A percentile compares a stretch with the other conserved stretches of the same genome.
Evolutionary conservation across 1,140 invertebrate species (phyloP).

Genomic region (Ladona fulva): DNA sequence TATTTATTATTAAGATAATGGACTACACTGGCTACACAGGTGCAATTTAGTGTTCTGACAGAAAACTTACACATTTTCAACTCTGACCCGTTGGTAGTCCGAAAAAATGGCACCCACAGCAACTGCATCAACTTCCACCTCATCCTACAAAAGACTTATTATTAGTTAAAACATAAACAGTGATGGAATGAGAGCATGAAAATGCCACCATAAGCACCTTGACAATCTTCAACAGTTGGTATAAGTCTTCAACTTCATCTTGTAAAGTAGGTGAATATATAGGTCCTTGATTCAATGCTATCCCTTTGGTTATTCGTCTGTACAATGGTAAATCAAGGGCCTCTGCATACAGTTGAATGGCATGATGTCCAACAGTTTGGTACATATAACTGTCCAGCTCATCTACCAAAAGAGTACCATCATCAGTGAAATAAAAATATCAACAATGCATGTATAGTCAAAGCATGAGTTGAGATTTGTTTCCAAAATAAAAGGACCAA

Average conservation of each 20-base stretch:
- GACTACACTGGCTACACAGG: too few relatives aligned
- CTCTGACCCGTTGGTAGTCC: slow-evolving; percentile 92
- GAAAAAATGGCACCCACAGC: slow-evolving; percentile 95
- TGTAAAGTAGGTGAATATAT: slow-evolving; percentile 74
- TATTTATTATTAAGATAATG: too few relatives aligned
- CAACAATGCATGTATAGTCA: too few relatives aligned
- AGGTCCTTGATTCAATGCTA: slow-evolving; percentile 64
- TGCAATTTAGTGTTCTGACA: not conserved
- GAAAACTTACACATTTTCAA: slow-evolving; percentile 91
- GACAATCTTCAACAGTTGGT: slow-evolving; percentile 68
- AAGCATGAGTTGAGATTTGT: too few relatives aligned
- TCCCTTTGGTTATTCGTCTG: slow-evolving; percentile 67
- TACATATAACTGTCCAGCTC: slow-evolving; percentile 99
- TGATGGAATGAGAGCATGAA: not conserved
- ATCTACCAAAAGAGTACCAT: slow-evolving; percentile 44
- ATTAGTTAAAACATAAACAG: not conserved
- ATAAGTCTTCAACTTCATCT: slow-evolving; percentile 99
- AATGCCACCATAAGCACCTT: slow-evolving; percentile 50
- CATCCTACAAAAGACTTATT: slow-evolving; percentile 48
- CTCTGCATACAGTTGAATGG: slow-evolving; percentile 81
- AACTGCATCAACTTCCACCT: slow-evolving; percentile 79
- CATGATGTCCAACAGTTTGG: slow-evolving; percentile 95
- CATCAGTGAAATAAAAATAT: too few relatives aligned
- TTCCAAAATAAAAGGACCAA: too few relatives aligned
- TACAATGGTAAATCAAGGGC: slow-evolving; percentile 91